Base-by-base conservation (phyloP, 2,113 vertebrate species). In the Siniperca chuatsi region DNA sequence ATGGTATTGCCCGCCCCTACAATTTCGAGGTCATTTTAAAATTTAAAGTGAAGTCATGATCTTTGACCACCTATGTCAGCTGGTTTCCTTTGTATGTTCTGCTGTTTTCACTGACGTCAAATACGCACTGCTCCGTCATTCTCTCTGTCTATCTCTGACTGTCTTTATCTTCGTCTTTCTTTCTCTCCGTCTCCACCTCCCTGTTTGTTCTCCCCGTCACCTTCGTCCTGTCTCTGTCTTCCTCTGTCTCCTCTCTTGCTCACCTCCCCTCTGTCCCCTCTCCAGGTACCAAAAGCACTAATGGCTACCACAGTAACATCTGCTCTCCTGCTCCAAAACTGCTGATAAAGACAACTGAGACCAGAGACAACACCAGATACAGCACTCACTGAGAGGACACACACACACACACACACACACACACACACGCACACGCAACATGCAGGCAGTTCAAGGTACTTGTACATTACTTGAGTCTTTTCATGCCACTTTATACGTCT, bases 311-410 rank as follows among this genome's bases (percentile, higher is more conserved):
- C 74, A 44, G 70, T 7, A 83, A 54, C 86, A 91, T 84, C 92
- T 75, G 83, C 87, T 95, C 94, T 83, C 90, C 93, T n/a, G 86
- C 88, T 64, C 89, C 94, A 0, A 96, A 93, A 57, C 79, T 96
- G 83, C 93, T 96, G 76, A 95, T 96, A 65, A 96, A 96, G 90
- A 96, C 92, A 0, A 95, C 93, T 0, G 95, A 96, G 92, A 92
- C 88, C 83, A 83, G 91, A 87, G 94, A 96, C 70, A 92, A 33
- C 88, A 91, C 60, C 87, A 90, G 94, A 92, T 95, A 91, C 93
- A 95, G 89, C 83, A 78, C 67, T 23, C 90, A 92, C 87, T 95
- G 78, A 95, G 69, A 33, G 12, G 7, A 29, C 21, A 48, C 25
- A 35, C 61, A 20, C 55, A 48, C 29, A 52, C 13, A 70, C 65